A percentile compares a stretch with the other conserved stretches of the same genome.
Conservation (phyloP, 2,797 vertebrate species). For the Chiloscyllium punctatum region DNA sequence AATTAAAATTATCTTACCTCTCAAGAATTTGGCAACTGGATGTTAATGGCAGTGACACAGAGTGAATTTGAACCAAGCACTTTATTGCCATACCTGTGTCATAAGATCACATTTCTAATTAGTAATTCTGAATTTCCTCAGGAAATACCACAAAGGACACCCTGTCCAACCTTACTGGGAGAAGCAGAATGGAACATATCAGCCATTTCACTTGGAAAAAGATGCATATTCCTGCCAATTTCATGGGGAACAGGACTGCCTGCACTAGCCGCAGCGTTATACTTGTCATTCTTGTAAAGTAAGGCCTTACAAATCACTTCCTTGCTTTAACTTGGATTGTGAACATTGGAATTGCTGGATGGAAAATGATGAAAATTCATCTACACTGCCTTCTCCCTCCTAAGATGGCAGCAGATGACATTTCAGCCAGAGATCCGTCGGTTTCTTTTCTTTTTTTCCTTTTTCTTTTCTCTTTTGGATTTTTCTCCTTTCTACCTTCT, state of each 20-base stretch:
- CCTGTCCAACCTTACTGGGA: not conserved
- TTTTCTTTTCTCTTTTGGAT: too few relatives aligned
- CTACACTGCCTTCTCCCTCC: not conserved
- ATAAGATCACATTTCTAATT: not conserved
- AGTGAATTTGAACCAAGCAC: not conserved
- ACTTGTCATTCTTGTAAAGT: constrained; percentile 3
- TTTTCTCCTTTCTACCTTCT: too few relatives aligned
- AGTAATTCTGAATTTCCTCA: not conserved
- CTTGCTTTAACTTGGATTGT: not conserved
- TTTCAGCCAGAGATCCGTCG: too few relatives aligned
- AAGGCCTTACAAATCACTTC: not conserved
- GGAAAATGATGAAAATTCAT: not conserved
- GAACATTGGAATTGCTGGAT: not conserved
- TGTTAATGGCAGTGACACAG: not conserved
- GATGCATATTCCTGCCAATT: not conserved
- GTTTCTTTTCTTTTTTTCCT: too few relatives aligned
- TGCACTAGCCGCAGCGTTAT: not conserved
- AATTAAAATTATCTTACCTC: not conserved
- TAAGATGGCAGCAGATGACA: too few relatives aligned
- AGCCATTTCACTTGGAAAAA: not conserved
- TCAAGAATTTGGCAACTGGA: not conserved
- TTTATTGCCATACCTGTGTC: not conserved
- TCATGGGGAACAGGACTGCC: not conserved
- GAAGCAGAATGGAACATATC: not conserved
- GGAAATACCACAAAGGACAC: not conserved